Base-by-base conservation (phyloP, 2,113 vertebrate genomes). In the Smithornis capensis region DNA sequence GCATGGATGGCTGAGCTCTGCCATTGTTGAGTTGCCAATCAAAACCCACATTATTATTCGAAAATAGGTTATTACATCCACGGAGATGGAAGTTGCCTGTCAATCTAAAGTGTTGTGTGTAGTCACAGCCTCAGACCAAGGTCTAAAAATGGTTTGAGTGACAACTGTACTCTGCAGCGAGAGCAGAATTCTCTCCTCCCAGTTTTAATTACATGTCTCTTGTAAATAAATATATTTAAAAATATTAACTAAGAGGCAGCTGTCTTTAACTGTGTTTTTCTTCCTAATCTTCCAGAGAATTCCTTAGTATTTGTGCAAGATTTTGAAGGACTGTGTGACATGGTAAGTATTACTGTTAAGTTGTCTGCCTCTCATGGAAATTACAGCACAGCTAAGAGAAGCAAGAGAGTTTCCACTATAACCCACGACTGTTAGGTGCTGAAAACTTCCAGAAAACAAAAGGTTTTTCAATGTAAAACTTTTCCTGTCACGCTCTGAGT, bases 131-230 rank as follows among this genome's bases (percentile, higher is more conserved):
- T 69, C 68, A 81, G 79, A 95, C 92, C 90, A 71, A 83, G 33
- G 73, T 81, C 86, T 94, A 90, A 96, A 96, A 95, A 86, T 95
- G 52, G 18, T 81, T 81, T 96, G 95, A 96, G n/a, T 95, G 94
- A 95, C 94, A 93, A 35, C 53, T 75, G 75, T 28, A 37, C 59
- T 67, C 70, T 1, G 5, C 24, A 87, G 40, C 1, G 1, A 57
- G 31, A 87, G 63, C 37, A 83, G 68, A 75, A 71, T 56, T 65
- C 37, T 45, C 68, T 24, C 56, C 73, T 71, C 62, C 45, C 31
- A 14, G 5, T 68, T 83, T 74, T 93, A 96, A 92, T 95, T 81
- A 27, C 44, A 38, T 3, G 9, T n/a, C 24, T 86, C 49, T 71
- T 44, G 40, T 29, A 96, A 90, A 90, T 35, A 68, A 68, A 76